Base-by-base conservation (phyloP, 53 echinoderm and acorn worm species). In the Astropecten irregularis region DNA sequence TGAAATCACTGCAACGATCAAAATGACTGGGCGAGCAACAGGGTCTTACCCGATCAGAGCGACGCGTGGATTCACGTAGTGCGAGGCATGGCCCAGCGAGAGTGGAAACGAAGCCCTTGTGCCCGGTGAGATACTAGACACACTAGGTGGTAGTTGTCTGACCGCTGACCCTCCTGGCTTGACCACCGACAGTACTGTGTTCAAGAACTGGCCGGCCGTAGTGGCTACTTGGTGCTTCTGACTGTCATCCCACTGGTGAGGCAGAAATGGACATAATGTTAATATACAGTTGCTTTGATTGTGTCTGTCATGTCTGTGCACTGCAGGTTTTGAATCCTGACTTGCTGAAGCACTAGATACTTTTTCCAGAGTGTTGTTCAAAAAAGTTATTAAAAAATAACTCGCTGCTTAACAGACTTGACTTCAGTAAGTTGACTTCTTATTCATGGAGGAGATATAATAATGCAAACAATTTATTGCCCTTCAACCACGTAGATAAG, bases 1-100 rank as follows among this genome's bases (percentile, higher is more conserved):
- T n/a, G n/a, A n/a, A n/a, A n/a, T n/a, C n/a, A n/a, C n/a, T n/a
- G n/a, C n/a, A n/a, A n/a, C n/a, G n/a, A n/a, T n/a, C n/a, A n/a
- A n/a, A n/a, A n/a, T n/a, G n/a, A n/a, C n/a, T n/a, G n/a, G n/a
- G n/a, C n/a, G n/a, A n/a, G n/a, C n/a, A n/a, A n/a, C n/a, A n/a
- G n/a, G n/a, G n/a, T n/a, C 96, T 35, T 66, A 99, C 99, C 99
- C 99, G 66, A 99, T 92, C 25, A 99, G 83, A 58, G 99, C 99
- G 27, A 99, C 36, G 44, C 99, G 92, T 9, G 90, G 82, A 49
- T 89, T 88, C 49, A 94, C 91, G 37, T 99, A 99, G 68, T 93
- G 91, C 13, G 92, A 81, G 4, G 99, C 90, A 84, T 99, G 99
- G 19, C 99, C 94, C 1, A 99, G 86, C 37, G 92, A 92, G 3